These are phyloP conservation scores for Zophobas morio DNA, from an alignment of 1,140 invertebrate genomes.

Conservation along the genomic window DNA sequence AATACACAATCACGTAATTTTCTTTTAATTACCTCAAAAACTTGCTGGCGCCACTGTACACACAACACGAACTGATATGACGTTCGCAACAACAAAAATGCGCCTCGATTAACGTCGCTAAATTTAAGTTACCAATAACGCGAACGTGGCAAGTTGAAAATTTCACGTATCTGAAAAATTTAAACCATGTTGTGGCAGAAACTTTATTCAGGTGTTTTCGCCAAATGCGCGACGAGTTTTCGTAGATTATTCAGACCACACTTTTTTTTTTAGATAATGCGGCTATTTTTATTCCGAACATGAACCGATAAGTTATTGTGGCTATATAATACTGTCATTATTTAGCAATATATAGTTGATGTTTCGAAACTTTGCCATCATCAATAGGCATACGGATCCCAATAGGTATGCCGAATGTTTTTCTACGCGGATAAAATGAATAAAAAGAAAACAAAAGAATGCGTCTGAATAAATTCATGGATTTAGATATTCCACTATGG, in stretches of 20 bases:
- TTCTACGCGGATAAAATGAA: slow-evolving; percentile 41
- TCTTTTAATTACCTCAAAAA: too few relatives aligned
- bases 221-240: slow-evolving; percentile 11
- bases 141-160: slow-evolving; percentile 9
- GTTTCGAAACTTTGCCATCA: slow-evolving; percentile 8
- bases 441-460: slow-evolving; percentile 41
- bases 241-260: not conserved
- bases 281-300: too few relatives aligned
- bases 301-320: slow-evolving; percentile 19
- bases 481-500: slow-evolving; percentile 40
- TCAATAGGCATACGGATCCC: slow-evolving; percentile 37
- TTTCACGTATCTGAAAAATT: not conserved
- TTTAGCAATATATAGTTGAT: slow-evolving; percentile 35
- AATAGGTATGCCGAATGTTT: slow-evolving; percentile 37
- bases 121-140: too few relatives aligned
- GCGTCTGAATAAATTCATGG: slow-evolving; percentile 39
- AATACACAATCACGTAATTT: too few relatives aligned
- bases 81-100: too few relatives aligned
- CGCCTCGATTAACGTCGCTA: too few relatives aligned
- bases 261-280: slow-evolving; percentile 26
- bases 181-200: not conserved
- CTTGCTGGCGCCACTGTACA: too few relatives aligned
- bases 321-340: slow-evolving; percentile 35
- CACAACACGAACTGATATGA: too few relatives aligned
- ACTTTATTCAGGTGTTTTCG: slow-evolving; percentile 5